Percentiles rank a stretch among this genome's conserved stretches.
Evolutionary conservation across 2,113 vertebrate species (phyloP).

Genomic region (Myrmecobius fasciatus): DNA sequence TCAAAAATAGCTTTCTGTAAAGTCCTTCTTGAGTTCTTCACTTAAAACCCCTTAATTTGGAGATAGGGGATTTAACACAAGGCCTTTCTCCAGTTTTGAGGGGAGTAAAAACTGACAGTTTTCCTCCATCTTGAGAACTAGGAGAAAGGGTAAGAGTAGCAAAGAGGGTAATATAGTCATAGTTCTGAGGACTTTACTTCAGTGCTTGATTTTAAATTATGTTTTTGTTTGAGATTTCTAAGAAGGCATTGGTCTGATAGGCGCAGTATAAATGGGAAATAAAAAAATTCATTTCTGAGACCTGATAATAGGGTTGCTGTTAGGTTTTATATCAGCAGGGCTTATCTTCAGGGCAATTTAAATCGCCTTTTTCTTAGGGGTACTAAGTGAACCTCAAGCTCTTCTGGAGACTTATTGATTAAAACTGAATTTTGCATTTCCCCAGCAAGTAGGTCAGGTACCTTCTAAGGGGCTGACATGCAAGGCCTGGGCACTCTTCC

Average conservation of each 20-base stretch:
- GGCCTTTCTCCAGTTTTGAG: conserved; percentile 13
- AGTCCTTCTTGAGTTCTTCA: background rate
- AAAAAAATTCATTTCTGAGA: background rate
- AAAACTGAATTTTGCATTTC: conserved; percentile 57
- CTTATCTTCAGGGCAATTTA: conserved; percentile 12
- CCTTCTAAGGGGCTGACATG: background rate
- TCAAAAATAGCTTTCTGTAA: background rate
- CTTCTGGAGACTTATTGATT: background rate
- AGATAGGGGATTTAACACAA: conserved; percentile 25
- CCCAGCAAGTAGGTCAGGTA: background rate
- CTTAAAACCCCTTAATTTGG: conserved; percentile 20
- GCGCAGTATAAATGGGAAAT: conserved; percentile 40
- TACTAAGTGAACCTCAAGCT: background rate
- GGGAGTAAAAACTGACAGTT: conserved; percentile 12
- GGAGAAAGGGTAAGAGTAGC: conserved; percentile 13
- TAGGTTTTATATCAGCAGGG: background rate
- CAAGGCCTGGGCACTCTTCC: conserved; percentile 4
- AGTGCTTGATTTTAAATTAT: conserved; percentile 49
- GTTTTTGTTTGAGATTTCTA: conserved; percentile 30
- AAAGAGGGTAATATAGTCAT: conserved; percentile 24
- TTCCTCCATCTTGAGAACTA: background rate
- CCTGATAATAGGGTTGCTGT: conserved; percentile 11
- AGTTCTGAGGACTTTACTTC: conserved; percentile 34
- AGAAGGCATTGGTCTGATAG: conserved; percentile 10
- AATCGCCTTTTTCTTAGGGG: conserved; percentile 13